Conservation (phyloP, 2,888 invertebrate genomes). For the Stenodera caucasica region DNA sequence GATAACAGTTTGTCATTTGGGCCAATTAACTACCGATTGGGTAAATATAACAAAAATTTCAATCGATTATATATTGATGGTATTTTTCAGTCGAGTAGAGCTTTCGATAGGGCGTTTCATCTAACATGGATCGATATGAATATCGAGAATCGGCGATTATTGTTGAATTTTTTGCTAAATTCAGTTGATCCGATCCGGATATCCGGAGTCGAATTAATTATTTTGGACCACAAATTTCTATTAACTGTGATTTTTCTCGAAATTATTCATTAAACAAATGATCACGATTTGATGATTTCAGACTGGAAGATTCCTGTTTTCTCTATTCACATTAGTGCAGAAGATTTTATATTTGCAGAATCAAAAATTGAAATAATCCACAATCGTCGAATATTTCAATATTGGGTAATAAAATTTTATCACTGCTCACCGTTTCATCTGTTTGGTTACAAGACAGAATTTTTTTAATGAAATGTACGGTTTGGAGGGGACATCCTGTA, state of each 20-base stretch:
- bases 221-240: not conserved
- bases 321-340: not conserved
- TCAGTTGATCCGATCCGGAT: not conserved
- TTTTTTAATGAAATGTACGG: too few species aligned
- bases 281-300: not conserved
- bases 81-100: not conserved
- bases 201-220: not conserved
- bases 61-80: not conserved
- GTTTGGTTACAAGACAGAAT: too few species aligned
- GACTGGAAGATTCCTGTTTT: not conserved
- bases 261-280: too few species aligned
- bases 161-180: not conserved
- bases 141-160: not conserved
- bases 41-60: not conserved
- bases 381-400: too few species aligned
- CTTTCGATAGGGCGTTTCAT: not conserved
- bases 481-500: too few species aligned
- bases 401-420: too few species aligned
- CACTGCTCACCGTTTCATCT: too few species aligned
- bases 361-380: too few species aligned
- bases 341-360: not conserved
- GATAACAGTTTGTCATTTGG: not conserved
- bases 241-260: not conserved
- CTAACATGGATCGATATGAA: not conserved
- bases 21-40: not conserved